phyloP scores from a whole-genome alignment of 92 coral and sea anemone species.

The Palythoa heliodiscus region DNA sequence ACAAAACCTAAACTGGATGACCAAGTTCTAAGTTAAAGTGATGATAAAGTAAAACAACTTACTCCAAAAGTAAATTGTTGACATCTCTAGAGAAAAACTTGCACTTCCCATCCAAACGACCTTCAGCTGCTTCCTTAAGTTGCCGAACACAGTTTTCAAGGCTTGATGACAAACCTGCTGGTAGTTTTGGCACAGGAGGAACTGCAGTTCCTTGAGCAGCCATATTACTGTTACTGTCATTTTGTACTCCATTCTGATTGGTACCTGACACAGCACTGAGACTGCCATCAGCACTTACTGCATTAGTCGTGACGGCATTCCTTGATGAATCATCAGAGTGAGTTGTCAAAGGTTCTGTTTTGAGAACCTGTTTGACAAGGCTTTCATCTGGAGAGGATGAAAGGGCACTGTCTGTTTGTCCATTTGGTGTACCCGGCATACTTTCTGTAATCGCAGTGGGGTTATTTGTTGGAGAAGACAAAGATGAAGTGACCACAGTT shows the following conservation, averaged over 20 bases:
- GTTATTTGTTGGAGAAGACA: conserved; percentile 31
- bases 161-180: conserved; percentile 75
- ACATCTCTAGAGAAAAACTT: conserved; percentile 96
- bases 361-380: conserved; percentile 13
- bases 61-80: conserved; percentile 91
- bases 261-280: conserved; percentile 12
- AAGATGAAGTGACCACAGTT: conserved; percentile 34
- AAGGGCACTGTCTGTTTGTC: conserved; percentile 8
- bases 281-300: conserved; percentile 8
- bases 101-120: conserved; percentile 91
- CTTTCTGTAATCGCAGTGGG: conserved; percentile 28
- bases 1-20: too few relatives aligned
- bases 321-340: conserved; percentile 9
- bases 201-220: conserved; percentile 24
- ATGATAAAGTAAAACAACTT: conserved; percentile 35
- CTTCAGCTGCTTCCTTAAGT: conserved; percentile 86
- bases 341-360: conserved; percentile 19
- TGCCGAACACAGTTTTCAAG: conserved; percentile 79
- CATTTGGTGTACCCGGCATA: conserved; percentile 47
- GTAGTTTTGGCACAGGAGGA: conserved; percentile 66
- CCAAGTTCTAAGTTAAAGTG: not conserved
- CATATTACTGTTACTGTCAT: not conserved
- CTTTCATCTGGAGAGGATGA: conserved; percentile 44
- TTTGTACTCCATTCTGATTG: conserved; percentile 62
- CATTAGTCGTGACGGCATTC: not conserved